Percentiles rank a stretch among this genome's conserved stretches.
phyloP scores from a whole-genome alignment of 2,888 invertebrate genomes.

The Neria commutata region DNA sequence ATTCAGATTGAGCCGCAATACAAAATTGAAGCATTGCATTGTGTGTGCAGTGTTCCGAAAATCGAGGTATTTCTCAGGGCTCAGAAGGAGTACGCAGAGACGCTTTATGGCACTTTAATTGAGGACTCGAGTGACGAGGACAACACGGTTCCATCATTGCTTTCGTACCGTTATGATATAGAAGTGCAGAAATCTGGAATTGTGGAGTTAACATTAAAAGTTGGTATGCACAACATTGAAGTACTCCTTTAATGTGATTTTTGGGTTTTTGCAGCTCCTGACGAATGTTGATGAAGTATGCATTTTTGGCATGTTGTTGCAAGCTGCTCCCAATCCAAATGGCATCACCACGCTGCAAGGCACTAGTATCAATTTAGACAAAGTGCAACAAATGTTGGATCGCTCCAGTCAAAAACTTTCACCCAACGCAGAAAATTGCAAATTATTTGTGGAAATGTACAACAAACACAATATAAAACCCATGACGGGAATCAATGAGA shows the following conservation, averaged over 20 bases:
- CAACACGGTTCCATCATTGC: slow-evolving; percentile 35
- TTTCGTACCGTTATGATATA: slow-evolving; percentile 52
- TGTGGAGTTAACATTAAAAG: slow-evolving; percentile 47
- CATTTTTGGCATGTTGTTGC: slow-evolving; percentile 53
- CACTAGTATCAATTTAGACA: slow-evolving; percentile 45
- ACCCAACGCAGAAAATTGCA: slow-evolving; percentile 46
- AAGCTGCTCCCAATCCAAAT: slow-evolving; percentile 52
- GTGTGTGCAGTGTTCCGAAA: slow-evolving; percentile 53
- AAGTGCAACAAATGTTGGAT: slow-evolving; percentile 49
- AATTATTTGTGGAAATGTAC: slow-evolving; percentile 45
- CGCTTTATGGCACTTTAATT: slow-evolving; percentile 44
- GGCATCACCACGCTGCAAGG: slow-evolving; percentile 49
- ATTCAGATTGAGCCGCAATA: slow-evolving; percentile 42
- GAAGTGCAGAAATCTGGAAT: slow-evolving; percentile 53
- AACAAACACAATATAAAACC: slow-evolving; percentile 6
- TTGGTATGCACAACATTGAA: slow-evolving; percentile 18
- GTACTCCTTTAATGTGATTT: too few relatives aligned
- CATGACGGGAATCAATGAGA: neutral
- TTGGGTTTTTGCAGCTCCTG: slow-evolving; percentile 38
- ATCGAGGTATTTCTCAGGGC: slow-evolving; percentile 53
- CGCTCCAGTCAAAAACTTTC: slow-evolving; percentile 38
- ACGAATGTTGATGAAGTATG: slow-evolving; percentile 49
- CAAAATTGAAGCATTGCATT: slow-evolving; percentile 49
- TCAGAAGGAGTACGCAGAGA: slow-evolving; percentile 53
- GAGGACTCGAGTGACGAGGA: slow-evolving; percentile 38